A percentile compares a stretch with the other conserved stretches of the same genome.
Evolutionary conservation across 1,140 invertebrate genomes (phyloP).

Genomic region (Drosophila saltans): DNA sequence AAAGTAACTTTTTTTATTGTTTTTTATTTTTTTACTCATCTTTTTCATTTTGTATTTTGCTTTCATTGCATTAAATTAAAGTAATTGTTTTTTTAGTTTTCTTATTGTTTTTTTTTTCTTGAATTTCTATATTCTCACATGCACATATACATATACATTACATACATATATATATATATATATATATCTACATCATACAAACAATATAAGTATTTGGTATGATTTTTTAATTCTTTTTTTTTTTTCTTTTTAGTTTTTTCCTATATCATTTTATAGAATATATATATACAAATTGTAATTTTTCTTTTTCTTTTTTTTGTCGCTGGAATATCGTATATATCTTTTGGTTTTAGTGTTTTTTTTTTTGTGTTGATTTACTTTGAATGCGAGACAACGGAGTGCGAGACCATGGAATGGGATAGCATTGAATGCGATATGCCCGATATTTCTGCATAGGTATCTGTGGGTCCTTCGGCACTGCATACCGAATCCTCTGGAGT

Average conservation of each 20-base stretch:
- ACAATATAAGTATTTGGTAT: slow-evolving; percentile 14
- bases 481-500: slow-evolving; percentile 89
- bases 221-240: neutral
- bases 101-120: slow-evolving; percentile 68
- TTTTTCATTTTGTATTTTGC: slow-evolving; percentile 34
- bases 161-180: slow-evolving; percentile 15
- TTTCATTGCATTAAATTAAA: slow-evolving; percentile 74
- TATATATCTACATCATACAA: slow-evolving; percentile 7
- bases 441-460: slow-evolving; percentile 82
- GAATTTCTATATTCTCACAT: slow-evolving; percentile 29
- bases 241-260: neutral
- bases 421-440: slow-evolving; percentile 82
- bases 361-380: slow-evolving; percentile 46
- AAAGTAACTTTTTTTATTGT: slow-evolving; percentile 79
- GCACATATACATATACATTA: slow-evolving; percentile 35
- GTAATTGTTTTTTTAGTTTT: slow-evolving; percentile 63
- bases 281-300: slow-evolving; percentile 41
- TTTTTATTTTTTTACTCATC: slow-evolving; percentile 43
- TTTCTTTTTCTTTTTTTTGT: slow-evolving; percentile 6
- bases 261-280: slow-evolving; percentile 7
- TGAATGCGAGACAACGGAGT: slow-evolving; percentile 78
- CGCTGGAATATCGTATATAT: slow-evolving; percentile 21
- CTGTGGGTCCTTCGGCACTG: slow-evolving; percentile 88
- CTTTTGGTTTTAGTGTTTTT: neutral
- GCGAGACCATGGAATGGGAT: slow-evolving; percentile 79